Evolutionary conservation across 1,140 invertebrate genomes (phyloP).

Genomic region (Drosophila neocordata): DNA sequence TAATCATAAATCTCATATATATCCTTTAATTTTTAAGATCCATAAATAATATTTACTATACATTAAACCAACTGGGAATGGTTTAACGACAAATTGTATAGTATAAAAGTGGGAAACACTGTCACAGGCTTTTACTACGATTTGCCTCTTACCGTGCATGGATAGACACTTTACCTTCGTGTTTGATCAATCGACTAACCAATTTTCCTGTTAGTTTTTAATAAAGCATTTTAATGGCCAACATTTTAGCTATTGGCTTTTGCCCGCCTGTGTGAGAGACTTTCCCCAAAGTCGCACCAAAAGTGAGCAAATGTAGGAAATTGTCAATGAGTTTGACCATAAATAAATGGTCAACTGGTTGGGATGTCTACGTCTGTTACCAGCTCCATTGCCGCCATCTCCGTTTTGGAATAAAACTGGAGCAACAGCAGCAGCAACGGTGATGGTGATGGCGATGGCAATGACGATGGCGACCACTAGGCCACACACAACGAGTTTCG

Average conservation of each 20-base stretch:
- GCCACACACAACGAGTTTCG: constrained; percentile 58
- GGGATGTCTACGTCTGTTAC: constrained; percentile 38
- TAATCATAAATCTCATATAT: too few relatives aligned
- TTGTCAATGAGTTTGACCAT: constrained; percentile 60
- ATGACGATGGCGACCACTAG: background rate
- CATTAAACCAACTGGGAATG: too few relatives aligned
- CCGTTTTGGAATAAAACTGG: constrained; percentile 24
- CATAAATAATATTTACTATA: too few relatives aligned
- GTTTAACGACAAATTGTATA: too few relatives aligned
- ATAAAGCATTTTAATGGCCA: constrained; percentile 60
- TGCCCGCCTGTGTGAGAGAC: constrained; percentile 32
- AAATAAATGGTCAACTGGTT: constrained; percentile 7
- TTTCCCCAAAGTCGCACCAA: constrained; percentile 74
- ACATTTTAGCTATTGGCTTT: constrained; percentile 16
- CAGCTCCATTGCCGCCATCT: constrained; percentile 1
- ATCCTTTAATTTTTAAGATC: too few relatives aligned
- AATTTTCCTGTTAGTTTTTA: constrained; percentile 53
- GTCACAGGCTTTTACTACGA: too few relatives aligned
- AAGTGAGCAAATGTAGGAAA: constrained; percentile 61
- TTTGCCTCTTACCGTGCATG: background rate
- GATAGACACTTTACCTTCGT: constrained; percentile 23
- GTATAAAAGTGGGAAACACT: too few relatives aligned
- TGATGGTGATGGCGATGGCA: background rate
- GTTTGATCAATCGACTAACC: constrained; percentile 13
- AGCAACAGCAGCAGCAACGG: constrained; percentile 48